Evolutionary conservation across 2,888 invertebrate genomes (phyloP).

Genomic region (Parochlus steinenii): DNA sequence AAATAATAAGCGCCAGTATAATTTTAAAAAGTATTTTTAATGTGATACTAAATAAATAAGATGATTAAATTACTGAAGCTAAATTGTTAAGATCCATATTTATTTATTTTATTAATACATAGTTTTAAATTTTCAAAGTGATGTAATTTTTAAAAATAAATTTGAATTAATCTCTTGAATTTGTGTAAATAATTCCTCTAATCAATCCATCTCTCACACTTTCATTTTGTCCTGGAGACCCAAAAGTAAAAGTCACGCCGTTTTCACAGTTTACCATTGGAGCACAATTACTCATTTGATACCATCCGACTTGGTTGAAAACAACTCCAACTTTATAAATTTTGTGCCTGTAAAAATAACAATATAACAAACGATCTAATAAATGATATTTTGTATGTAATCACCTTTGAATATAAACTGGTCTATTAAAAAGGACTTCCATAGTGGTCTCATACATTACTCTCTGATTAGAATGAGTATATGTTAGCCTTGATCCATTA

Average conservation of each 20-base stretch:
- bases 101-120: too few relatives aligned
- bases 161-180: too few relatives aligned
- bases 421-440: constrained; percentile 65
- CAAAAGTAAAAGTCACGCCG: constrained; percentile 58
- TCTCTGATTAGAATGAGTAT: constrained; percentile 64
- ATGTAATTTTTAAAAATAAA: too few relatives aligned
- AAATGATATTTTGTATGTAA: too few relatives aligned
- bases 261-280: constrained; percentile 45
- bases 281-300: constrained; percentile 59
- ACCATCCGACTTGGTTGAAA: constrained; percentile 67
- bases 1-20: too few relatives aligned
- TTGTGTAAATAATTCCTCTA: constrained; percentile 53
- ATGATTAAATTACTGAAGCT: too few relatives aligned
- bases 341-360: too few relatives aligned
- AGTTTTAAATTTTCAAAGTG: too few relatives aligned
- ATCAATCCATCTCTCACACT: constrained; percentile 61
- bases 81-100: too few relatives aligned
- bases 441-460: constrained; percentile 56
- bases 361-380: constrained; percentile 31
- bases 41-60: too few relatives aligned
- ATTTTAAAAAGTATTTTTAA: too few relatives aligned
- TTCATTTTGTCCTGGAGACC: constrained; percentile 52
- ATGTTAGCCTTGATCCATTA: constrained; percentile 62
- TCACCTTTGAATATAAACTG: constrained; percentile 61
- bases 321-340: constrained; percentile 68